phyloP scores from a whole-genome alignment of 2,797 vertebrate species.

The Hozukius guyotensis region DNA sequence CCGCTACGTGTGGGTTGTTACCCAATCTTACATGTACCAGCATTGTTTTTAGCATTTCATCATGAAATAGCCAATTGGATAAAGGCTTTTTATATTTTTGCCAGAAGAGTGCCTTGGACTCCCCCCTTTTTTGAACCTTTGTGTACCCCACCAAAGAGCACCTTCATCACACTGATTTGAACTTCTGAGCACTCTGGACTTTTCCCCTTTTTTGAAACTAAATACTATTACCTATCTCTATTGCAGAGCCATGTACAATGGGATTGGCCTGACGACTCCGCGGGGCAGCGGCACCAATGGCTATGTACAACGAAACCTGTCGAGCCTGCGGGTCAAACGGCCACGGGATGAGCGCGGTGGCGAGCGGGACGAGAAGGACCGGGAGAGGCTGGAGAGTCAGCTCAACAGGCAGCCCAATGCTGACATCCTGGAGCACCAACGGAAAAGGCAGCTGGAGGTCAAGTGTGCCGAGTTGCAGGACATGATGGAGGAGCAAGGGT shows the following conservation, averaged over 20 bases:
- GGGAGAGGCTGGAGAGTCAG: constrained; percentile 89
- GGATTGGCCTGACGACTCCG: constrained; percentile 93
- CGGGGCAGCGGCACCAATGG: constrained; percentile 95
- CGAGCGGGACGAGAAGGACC: constrained; percentile 88
- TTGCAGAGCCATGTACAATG: constrained; percentile 91
- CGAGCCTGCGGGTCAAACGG: constrained; percentile 88
- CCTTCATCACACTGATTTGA: too few species aligned
- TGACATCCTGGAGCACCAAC: constrained; percentile 95
- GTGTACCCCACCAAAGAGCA: too few species aligned
- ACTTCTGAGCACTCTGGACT: too few species aligned
- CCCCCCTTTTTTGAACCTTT: too few species aligned
- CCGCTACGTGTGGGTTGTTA: accelerated
- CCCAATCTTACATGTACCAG: too few species aligned
- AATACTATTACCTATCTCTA: not conserved
- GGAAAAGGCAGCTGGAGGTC: constrained; percentile 94
- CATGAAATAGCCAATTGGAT: too few species aligned
- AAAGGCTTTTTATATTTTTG: too few species aligned
- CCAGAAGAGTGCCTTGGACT: too few species aligned
- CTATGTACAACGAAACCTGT: constrained; percentile 94
- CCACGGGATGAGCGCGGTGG: constrained; percentile 86
- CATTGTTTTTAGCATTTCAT: too few species aligned
- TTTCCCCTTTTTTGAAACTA: too few species aligned
- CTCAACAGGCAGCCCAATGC: constrained; percentile 92
- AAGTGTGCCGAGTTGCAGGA: constrained; percentile 95
- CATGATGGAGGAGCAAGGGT: constrained; percentile 98